Evolutionary conservation across 2,888 invertebrate species (phyloP).

Genomic region (Limnephilus marmoratus): DNA sequence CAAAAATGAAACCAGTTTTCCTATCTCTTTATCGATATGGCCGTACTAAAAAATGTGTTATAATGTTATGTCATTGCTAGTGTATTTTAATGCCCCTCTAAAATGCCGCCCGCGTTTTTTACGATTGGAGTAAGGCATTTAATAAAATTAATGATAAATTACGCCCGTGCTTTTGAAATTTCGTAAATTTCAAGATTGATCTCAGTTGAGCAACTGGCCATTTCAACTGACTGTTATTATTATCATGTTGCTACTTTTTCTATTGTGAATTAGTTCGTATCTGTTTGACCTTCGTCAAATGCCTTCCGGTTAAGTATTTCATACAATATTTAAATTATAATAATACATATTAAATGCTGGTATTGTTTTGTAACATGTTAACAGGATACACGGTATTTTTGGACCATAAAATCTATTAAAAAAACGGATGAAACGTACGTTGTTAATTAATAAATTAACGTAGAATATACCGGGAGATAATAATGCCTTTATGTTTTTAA

Average conservation of each 20-base stretch:
- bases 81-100: background rate
- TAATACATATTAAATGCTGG: background rate
- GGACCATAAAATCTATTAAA: background rate
- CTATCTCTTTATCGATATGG: background rate
- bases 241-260: background rate
- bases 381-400: background rate
- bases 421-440: background rate
- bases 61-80: slow-evolving; percentile 12
- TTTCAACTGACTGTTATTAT: slow-evolving; percentile 11
- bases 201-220: background rate
- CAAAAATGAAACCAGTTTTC: background rate
- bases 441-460: background rate
- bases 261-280: background rate
- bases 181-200: slow-evolving; percentile 7
- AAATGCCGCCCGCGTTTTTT: background rate
- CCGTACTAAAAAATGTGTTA: background rate
- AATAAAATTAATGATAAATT: slow-evolving; percentile 4
- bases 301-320: slow-evolving; percentile 5
- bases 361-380: background rate
- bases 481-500: background rate
- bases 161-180: slow-evolving; percentile 2
- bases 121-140: background rate
- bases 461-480: background rate
- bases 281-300: background rate
- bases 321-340: background rate